phyloP scores from a whole-genome alignment of 2,113 vertebrate genomes.

The Nothoprocta perdicaria region DNA sequence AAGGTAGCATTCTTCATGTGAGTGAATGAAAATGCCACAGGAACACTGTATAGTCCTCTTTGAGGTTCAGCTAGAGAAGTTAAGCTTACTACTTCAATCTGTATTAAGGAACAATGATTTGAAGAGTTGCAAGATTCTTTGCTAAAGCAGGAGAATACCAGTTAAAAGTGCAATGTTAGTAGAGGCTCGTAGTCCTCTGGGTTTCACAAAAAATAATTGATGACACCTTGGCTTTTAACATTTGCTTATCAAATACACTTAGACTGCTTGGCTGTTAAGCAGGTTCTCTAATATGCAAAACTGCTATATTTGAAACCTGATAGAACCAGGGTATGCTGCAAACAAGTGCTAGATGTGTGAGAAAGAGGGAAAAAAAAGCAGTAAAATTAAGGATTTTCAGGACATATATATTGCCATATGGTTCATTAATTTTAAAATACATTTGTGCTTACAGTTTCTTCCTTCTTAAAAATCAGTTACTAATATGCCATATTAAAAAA shows the following conservation, averaged over 20 bases:
- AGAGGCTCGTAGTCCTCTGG: background rate
- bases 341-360: background rate
- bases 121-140: constrained; percentile 15
- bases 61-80: background rate
- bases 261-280: background rate
- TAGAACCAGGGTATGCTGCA: background rate
- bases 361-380: background rate
- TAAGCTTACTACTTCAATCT: constrained; percentile 33
- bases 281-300: background rate
- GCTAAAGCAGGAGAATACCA: background rate
- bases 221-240: background rate
- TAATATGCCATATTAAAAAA: background rate
- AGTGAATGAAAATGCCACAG: constrained; percentile 37
- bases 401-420: background rate
- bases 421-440: background rate
- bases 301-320: background rate
- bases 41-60: background rate
- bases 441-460: background rate
- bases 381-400: background rate
- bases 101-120: background rate
- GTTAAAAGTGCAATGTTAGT: background rate
- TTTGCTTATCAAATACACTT: background rate
- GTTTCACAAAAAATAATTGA: background rate
- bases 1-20: constrained; percentile 25
- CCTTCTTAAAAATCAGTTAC: background rate